These are phyloP conservation scores for Anser brachyrhynchus DNA, from an alignment of 2,113 vertebrate genomes.

Conservation along the genomic window DNA sequence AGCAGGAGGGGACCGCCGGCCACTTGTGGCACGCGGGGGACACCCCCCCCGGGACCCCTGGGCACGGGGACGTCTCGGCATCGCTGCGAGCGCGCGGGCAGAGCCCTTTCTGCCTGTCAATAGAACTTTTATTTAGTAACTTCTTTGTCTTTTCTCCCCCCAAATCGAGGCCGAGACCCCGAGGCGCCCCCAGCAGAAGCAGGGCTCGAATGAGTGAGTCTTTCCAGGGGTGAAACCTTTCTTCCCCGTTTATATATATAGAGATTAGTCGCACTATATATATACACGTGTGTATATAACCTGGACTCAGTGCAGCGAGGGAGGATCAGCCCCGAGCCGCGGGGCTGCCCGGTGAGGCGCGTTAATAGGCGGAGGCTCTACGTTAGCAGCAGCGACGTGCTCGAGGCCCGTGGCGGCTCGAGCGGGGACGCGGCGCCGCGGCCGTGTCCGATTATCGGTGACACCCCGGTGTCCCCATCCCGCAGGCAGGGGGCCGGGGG, in stretches of 20 bases:
- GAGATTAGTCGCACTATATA: not conserved
- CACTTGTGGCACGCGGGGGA: too few species aligned
- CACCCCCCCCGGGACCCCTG: not conserved
- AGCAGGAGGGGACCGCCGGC: too few species aligned
- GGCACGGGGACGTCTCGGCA: not conserved
- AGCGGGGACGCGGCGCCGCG: not conserved
- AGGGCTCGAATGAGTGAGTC: not conserved
- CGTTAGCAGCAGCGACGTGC: not conserved
- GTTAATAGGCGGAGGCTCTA: conserved; percentile 22
- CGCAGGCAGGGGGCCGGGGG: not conserved
- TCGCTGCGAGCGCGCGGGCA: not conserved
- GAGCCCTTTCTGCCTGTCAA: not conserved
- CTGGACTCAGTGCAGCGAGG: not conserved
- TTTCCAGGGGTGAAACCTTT: not conserved
- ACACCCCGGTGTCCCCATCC: not conserved
- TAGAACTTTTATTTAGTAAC: not conserved
- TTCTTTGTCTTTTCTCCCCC: not conserved
- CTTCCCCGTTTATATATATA: not conserved
- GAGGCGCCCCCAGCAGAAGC: not conserved
- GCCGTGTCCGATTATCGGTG: not conserved
- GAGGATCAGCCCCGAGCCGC: not conserved
- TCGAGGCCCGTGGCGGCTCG: not conserved
- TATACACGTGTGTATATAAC: not conserved
- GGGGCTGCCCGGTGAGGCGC: not conserved
- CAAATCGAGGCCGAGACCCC: not conserved